A percentile compares a stretch with the other conserved stretches of the same genome.
phyloP scores from a whole-genome alignment of 1,140 invertebrate genomes.

The Anastrepha ludens region DNA sequence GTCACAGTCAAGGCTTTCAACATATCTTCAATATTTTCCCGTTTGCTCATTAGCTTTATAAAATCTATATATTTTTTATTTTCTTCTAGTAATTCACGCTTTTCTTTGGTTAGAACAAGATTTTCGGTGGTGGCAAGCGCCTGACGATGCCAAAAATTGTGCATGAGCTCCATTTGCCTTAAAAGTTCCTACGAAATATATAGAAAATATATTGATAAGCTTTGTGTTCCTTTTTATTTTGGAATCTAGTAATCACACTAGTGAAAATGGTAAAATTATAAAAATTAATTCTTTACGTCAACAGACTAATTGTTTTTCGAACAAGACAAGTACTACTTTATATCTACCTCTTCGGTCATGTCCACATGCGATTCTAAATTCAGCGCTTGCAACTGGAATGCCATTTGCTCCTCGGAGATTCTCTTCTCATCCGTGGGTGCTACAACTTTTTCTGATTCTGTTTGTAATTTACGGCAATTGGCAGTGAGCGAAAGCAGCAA shows the following conservation, averaged over 20 bases:
- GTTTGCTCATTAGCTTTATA: conserved; percentile 69
- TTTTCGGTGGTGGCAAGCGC: conserved; percentile 67
- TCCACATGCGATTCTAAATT: conserved; percentile 65
- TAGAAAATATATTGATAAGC: neutral
- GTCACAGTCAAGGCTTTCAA: conserved; percentile 54
- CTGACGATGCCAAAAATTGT: conserved; percentile 69
- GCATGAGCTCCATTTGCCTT: conserved; percentile 57
- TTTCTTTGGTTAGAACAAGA: conserved; percentile 64
- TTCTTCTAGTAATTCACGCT: conserved; percentile 63
- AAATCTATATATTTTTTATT: conserved; percentile 67
- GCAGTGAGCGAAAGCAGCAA: conserved; percentile 66
- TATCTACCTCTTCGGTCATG: conserved; percentile 60
- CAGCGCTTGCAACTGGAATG: conserved; percentile 62
- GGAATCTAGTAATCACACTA: too few species aligned
- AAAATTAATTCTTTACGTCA: too few species aligned
- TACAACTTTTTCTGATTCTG: conserved; percentile 68
- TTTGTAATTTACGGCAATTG: conserved; percentile 70
- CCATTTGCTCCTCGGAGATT: conserved; percentile 51
- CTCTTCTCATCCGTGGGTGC: conserved; percentile 60
- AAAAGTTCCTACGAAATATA: conserved; percentile 50
- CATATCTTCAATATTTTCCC: conserved; percentile 65
- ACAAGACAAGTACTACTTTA: neutral
- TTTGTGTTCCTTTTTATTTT: too few species aligned
- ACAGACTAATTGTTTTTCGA: neutral
- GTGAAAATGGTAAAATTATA: too few species aligned